A percentile compares a stretch with the other conserved stretches of the same genome.
Evolutionary conservation across 2,797 vertebrate genomes (phyloP).

Genomic region (Sardinella longiceps): DNA sequence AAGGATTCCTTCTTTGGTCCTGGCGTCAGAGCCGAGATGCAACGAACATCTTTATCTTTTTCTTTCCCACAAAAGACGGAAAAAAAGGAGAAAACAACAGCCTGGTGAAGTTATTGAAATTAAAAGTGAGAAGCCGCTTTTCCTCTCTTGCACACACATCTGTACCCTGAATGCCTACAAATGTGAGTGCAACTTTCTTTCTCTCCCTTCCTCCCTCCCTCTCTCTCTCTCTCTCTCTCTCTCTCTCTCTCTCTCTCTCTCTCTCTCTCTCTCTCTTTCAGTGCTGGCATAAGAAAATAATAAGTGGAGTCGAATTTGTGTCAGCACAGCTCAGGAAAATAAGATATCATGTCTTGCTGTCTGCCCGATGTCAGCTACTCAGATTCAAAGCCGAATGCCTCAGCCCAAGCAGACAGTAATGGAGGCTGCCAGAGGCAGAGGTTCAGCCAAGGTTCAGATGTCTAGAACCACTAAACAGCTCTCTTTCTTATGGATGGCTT

Average conservation of each 20-base stretch:
- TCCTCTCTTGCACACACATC: slow-evolving; percentile 75
- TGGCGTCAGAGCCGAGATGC: slow-evolving; percentile 65
- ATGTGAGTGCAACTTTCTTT: slow-evolving; percentile 71
- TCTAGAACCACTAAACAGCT: slow-evolving; percentile 84
- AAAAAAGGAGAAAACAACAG: slow-evolving; percentile 72
- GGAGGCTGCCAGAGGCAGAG: slow-evolving; percentile 80
- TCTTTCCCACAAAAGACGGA: slow-evolving; percentile 15
- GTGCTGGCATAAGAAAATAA: slow-evolving; percentile 88
- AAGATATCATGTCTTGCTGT: slow-evolving; percentile 99
- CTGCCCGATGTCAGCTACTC: slow-evolving; percentile 92
- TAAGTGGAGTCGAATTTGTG: slow-evolving; percentile 92
- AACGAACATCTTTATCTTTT: slow-evolving; percentile 82
- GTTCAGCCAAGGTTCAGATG: slow-evolving; percentile 96
- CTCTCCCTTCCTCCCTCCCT: not conserved
- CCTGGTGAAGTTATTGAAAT: slow-evolving; percentile 85
- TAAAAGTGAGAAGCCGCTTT: slow-evolving; percentile 73
- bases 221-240: slow-evolving; percentile 29
- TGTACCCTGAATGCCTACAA: slow-evolving; percentile 78
- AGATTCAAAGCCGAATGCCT: slow-evolving; percentile 88
- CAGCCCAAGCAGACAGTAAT: slow-evolving; percentile 83
- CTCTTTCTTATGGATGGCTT: slow-evolving; percentile 48
- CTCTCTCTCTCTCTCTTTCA: slow-evolving; percentile 21
- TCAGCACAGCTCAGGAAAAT: slow-evolving; percentile 93
- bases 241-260: slow-evolving; percentile 40
- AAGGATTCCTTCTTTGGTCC: slow-evolving; percentile 68